Evolutionary conservation across 2,113 vertebrate species (phyloP).

Genomic region (Archilochus colubris): DNA sequence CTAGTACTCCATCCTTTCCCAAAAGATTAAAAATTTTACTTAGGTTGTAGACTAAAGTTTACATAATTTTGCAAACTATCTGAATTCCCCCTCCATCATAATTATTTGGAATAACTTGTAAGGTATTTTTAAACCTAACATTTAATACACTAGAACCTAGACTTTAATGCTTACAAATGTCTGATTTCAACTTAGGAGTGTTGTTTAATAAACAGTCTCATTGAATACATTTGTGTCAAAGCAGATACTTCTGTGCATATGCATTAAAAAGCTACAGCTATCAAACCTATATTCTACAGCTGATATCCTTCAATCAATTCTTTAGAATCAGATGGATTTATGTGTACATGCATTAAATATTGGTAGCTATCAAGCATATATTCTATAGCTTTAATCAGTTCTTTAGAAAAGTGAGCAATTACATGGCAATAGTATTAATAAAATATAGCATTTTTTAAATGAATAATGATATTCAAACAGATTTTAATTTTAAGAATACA

Average conservation of each 20-base stretch:
- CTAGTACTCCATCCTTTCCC: neutral
- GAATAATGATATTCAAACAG: neutral
- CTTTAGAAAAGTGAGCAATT: neutral
- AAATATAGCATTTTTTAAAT: neutral
- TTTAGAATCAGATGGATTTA: neutral
- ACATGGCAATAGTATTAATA: neutral
- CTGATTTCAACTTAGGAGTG: neutral
- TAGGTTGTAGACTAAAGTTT: neutral
- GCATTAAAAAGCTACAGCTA: neutral
- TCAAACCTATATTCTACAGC: neutral
- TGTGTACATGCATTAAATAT: neutral
- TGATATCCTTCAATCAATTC: neutral
- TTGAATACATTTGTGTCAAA: neutral
- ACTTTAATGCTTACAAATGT: neutral
- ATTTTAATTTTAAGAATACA: neutral
- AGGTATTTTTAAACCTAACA: neutral
- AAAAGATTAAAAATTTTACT: neutral
- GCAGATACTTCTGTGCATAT: neutral
- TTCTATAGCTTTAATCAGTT: neutral
- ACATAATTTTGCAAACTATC: neutral
- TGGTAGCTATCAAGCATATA: neutral
- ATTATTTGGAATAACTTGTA: neutral
- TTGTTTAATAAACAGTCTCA: neutral
- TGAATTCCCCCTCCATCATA: neutral
- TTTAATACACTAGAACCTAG: neutral